Percentiles rank a stretch among this genome's conserved stretches.
Evolutionary conservation across 2,113 vertebrate genomes (phyloP).

Genomic region (Vulpes vulpes): DNA sequence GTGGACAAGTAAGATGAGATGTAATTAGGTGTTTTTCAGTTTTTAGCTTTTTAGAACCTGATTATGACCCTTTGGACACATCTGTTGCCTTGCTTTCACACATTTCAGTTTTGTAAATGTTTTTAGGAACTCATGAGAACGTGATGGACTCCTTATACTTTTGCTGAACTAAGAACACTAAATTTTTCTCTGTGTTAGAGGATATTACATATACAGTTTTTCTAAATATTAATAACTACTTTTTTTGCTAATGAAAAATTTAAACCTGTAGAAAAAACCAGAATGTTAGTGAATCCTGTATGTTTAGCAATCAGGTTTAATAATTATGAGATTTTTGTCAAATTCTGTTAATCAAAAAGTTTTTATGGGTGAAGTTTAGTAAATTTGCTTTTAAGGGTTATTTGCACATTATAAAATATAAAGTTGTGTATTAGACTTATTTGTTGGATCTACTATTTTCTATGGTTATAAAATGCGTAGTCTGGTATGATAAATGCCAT

Average conservation of each 20-base stretch:
- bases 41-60: not conserved
- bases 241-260: conserved; percentile 5
- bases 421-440: not conserved
- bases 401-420: not conserved
- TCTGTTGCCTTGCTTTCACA: not conserved
- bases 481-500: not conserved
- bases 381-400: not conserved
- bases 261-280: not conserved
- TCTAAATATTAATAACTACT: not conserved
- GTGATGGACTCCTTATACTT: not conserved
- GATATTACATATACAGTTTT: not conserved
- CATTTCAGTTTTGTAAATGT: not conserved
- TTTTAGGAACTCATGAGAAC: conserved; percentile 1
- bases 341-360: not conserved
- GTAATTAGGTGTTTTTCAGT: not conserved
- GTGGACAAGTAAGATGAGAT: not conserved
- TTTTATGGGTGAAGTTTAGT: not conserved
- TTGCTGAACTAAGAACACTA: not conserved
- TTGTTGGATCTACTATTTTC: not conserved
- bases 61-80: not conserved
- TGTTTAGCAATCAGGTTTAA: not conserved
- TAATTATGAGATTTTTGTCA: not conserved
- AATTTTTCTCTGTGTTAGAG: not conserved
- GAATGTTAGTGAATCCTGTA: not conserved
- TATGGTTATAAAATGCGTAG: not conserved